Evolutionary conservation across 2,113 vertebrate species (phyloP).

Genomic region (Orcinus orca): DNA sequence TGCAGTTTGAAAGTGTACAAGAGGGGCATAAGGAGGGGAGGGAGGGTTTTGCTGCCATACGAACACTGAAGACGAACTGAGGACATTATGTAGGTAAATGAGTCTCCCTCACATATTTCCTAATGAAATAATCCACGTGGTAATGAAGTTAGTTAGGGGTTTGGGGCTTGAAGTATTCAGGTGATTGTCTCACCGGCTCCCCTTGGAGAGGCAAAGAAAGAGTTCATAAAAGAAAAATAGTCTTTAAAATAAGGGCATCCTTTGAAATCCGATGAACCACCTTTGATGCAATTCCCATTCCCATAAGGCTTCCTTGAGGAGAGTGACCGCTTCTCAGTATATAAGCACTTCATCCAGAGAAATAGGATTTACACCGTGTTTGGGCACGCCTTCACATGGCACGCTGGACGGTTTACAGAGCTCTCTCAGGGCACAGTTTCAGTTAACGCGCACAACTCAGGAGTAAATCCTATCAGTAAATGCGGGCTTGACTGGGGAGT

Average conservation of each 20-base stretch:
- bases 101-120: neutral
- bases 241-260: neutral
- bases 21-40: neutral
- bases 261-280: neutral
- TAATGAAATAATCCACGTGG: neutral
- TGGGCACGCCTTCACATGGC: neutral
- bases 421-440: neutral
- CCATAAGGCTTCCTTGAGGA: neutral
- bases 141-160: neutral
- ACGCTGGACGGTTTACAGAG: neutral
- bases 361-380: neutral
- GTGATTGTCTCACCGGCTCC: neutral
- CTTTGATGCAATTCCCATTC: too few species aligned
- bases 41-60: accelerated
- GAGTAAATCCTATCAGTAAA: neutral
- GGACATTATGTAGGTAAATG: neutral
- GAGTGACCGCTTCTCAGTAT: neutral
- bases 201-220: neutral
- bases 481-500: accelerated
- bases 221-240: neutral
- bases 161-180: neutral
- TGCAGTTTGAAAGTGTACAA: neutral
- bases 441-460: neutral
- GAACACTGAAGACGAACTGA: neutral
- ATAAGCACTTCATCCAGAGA: neutral